Evolutionary conservation across 1,140 invertebrate genomes (phyloP).

Genomic region (Neodiprion lecontei): DNA sequence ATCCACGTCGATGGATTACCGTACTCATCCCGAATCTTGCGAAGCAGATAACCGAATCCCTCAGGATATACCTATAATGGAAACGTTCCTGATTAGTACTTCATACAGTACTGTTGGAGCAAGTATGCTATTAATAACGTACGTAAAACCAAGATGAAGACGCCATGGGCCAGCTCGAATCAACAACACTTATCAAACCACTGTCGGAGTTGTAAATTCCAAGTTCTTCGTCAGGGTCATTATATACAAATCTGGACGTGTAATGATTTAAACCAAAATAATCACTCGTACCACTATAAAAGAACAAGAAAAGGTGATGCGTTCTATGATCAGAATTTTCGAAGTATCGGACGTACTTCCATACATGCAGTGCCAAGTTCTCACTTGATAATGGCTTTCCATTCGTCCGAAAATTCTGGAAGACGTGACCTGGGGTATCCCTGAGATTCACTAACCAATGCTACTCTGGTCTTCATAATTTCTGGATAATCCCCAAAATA

Average conservation of each 20-base stretch:
- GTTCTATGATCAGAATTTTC: background rate
- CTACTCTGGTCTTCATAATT: conserved; percentile 59
- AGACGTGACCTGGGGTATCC: conserved; percentile 57
- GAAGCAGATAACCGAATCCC: background rate
- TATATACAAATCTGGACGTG: background rate
- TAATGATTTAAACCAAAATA: background rate
- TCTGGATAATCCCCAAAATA: conserved; percentile 65
- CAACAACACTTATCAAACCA: background rate
- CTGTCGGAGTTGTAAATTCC: background rate
- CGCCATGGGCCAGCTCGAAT: background rate
- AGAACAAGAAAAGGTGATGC: background rate
- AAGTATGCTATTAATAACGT: background rate
- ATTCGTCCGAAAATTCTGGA: conserved; percentile 58
- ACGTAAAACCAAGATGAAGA: background rate
- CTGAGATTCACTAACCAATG: conserved; percentile 57
- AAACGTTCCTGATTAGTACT: no score
- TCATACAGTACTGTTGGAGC: no score
- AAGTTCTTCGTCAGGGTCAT: background rate
- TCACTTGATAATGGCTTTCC: conserved; percentile 38
- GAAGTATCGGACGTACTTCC: background rate
- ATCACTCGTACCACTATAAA: background rate
- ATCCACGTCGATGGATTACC: background rate
- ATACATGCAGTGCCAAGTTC: conserved; percentile 46
- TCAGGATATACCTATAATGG: background rate
- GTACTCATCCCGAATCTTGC: background rate